Evolutionary conservation across 2,113 vertebrate species (phyloP), one percentile per base, ranked within the genome.

Genomic region (Regulus satrapa): DNA sequence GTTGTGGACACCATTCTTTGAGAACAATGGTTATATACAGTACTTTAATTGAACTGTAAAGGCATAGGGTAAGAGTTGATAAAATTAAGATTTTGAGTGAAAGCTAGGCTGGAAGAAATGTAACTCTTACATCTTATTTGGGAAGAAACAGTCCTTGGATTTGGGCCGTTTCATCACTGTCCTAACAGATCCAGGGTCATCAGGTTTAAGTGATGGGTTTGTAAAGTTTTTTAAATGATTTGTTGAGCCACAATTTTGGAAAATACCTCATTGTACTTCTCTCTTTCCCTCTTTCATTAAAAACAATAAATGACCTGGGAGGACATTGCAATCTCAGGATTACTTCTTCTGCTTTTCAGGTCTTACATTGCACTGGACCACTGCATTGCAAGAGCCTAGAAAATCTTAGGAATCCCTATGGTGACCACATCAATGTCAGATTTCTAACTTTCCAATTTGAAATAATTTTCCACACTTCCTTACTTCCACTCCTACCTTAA

Each of bases 371-470:
- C 58, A 58, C 49, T 66, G 51, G 88, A 92, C 41, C 43, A 59
- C 66, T 85, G 74, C 49, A 59, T 17, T 26, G 85, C 48, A 85
- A 90, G 46, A 91, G 45, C 48, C 69, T 56, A 34, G 26, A 83
- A 67, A 64, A 48, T 66, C 24, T 71, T 58, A 45, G 54, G 63
- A 94, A 36, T 51, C 7, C 13, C 93, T 43, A 4, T 34, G 29
- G 84, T 86, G 84, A 86, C 61, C 58, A 64, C 61, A 92, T 94
- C 93, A 95, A 51, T 64, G 56, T 61, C 86, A 90, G 34, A 18
- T 94, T 96, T 94, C 71, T 89, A 96, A 82, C 66, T 95, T 94
- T 86, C 72, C 52, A 91, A 77, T 75, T 62, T 95, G 78, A 96
- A 85, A 59, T 92, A 20, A 91, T 89, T 95, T 96, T 72, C 72